Base-by-base conservation (phyloP, 2,797 vertebrate genomes). In the Philypnodon macrostomus region DNA sequence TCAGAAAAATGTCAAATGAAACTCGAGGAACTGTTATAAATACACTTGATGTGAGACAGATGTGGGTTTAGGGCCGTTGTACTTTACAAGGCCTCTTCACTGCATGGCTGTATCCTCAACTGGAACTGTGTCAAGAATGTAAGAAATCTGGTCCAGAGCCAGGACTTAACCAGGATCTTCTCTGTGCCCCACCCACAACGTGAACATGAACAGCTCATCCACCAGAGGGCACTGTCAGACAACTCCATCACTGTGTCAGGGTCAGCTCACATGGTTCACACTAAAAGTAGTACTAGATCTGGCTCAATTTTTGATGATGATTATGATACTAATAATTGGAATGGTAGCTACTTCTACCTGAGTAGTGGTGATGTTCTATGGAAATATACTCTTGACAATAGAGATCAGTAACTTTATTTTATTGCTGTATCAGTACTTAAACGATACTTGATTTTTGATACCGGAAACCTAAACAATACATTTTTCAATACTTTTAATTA, bases 221-320 rank as follows among this genome's bases (percentile, higher is more conserved):
- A 85, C 44, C 55, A 85, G 87, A 77, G 81, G 81, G 81, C 75
- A 8, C 52, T 82, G 63, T 63, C 51, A 50, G 24, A 73, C 55
- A 63, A 64, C 21, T 21, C 0, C 66, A 29, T 30, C 31, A 27
- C 51, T 55, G 38, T 31, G 45, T 19, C 46, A 24, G 7, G 41
- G 31, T 29, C 45, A 17, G 34, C 47, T 18, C 46, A 36, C 40
- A 63, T 5, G n/a, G n/a, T n/a, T n/a, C n/a, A n/a, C n/a, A n/a
- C n/a, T n/a, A n/a, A n/a, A n/a, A n/a, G n/a, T n/a, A n/a, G n/a
- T n/a, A n/a, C n/a, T n/a, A n/a, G n/a, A n/a, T n/a, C n/a, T n/a
- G n/a, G n/a, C n/a, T n/a, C n/a, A n/a, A n/a, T n/a, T n/a, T n/a
- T n/a, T n/a, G n/a, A n/a, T n/a, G n/a, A n/a, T n/a, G n/a, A n/a